Base-by-base conservation (phyloP, 2,113 vertebrate species). In the Xyrauchen texanus region DNA sequence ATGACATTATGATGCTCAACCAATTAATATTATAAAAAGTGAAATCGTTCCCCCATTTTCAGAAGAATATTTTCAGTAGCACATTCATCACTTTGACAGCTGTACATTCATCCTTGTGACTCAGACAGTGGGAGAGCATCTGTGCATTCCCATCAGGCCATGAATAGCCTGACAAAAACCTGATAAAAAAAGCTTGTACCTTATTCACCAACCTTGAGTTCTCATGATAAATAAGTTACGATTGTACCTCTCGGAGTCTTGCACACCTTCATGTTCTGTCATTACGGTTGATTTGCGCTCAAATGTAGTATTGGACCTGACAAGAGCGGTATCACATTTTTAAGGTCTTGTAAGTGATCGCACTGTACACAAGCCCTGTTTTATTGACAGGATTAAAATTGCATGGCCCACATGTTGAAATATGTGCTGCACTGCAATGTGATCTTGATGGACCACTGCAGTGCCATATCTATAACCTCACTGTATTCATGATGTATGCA, bases 181-280 rank as follows among this genome's bases (percentile, higher is more conserved):
- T 10, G 51, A 44, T n/a, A n/a, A n/a, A 72, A 73, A 53, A n/a
- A 51, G 71, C 16, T 45, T 53, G 47, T 53, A 69, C 42, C 62
- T 81, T 77, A 77, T 75, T 72, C 71, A 46, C 67, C 65, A 68
- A 75, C 67, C 51, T 72, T 81, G 75, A 76, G 55, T 42, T 21
- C n/a, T 57, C 47, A 53, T 5, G 57, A 83, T 83, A 75, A 85
- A 87, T 87, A 82, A 87, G 73, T 85, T 82, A 86, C 69, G 78
- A 68, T 44, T 3, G 57, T 65, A 52, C 16, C 63, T 58, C 62
- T 46, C 11, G 10, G 66, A 70, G 62, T 15, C 72, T 5, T 21
- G 60, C 76, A 77, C 65, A 66, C 68, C 74, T 73, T 68, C 51
- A 57, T 67, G 51, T 70, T 78, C 80, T 80, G 57, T 78, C 80